These are phyloP conservation scores for Zapus hudsonius DNA, from an alignment of 2,113 vertebrate genomes.

Conservation along the genomic window DNA sequence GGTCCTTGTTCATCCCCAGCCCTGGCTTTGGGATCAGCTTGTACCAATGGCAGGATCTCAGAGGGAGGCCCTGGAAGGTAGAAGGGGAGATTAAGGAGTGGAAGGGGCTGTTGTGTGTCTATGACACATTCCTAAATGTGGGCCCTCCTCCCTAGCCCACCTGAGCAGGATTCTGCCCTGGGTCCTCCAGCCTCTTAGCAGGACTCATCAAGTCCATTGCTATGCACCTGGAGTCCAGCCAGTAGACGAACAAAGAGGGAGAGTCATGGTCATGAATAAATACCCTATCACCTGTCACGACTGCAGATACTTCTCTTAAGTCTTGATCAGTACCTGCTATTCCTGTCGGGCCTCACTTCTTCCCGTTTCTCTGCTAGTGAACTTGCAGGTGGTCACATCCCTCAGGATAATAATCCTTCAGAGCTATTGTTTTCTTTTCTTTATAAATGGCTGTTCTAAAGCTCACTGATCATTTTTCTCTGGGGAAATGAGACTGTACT, in stretches of 20 bases:
- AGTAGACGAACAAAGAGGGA: background rate
- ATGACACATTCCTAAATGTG: background rate
- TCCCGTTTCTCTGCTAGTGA: background rate
- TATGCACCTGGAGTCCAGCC: background rate
- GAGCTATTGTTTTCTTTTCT: background rate
- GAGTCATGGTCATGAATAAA: background rate
- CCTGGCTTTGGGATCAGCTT: conserved; percentile 83
- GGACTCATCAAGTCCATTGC: background rate
- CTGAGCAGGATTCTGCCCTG: background rate
- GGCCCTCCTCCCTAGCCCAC: background rate
- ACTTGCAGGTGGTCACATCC: background rate
- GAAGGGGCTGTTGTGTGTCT: background rate
- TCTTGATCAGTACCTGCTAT: background rate
- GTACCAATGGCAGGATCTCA: conserved; percentile 92
- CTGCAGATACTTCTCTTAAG: background rate
- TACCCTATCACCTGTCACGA: background rate
- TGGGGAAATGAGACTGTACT: background rate
- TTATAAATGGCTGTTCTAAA: conserved; percentile 23
- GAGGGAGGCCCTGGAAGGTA: conserved; percentile 88
- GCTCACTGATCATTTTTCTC: background rate
- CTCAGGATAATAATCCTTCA: conserved; percentile 9
- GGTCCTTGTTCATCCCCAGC: conserved; percentile 69
- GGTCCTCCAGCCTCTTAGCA: background rate
- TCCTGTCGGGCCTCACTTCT: background rate
- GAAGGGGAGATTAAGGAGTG: background rate